Percentiles rank a stretch among this genome's conserved stretches.
These are phyloP conservation scores for Trichopria drosophilae DNA, from an alignment of 2,888 invertebrate species.

Conservation along the genomic window DNA sequence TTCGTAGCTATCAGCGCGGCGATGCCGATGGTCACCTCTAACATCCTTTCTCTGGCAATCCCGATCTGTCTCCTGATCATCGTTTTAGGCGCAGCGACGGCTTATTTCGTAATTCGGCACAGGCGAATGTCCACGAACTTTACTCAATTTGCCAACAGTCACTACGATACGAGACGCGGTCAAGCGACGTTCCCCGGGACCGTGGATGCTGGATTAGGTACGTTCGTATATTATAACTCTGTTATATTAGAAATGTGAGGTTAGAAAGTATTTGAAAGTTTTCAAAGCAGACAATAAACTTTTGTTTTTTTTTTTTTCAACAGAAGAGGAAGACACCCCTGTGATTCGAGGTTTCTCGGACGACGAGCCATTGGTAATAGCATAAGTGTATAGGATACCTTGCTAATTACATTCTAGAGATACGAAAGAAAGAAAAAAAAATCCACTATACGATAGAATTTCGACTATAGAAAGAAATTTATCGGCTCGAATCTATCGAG, in stretches of 20 bases:
- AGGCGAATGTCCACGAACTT: conserved; percentile 76
- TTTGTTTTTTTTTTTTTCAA: conserved; percentile 39
- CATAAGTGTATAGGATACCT: conserved; percentile 61
- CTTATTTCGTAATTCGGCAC: conserved; percentile 70
- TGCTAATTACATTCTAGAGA: conserved; percentile 34
- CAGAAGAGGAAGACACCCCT: conserved; percentile 84
- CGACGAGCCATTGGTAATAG: conserved; percentile 91
- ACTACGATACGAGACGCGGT: conserved; percentile 84
- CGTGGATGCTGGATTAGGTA: conserved; percentile 68
- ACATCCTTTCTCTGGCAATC: conserved; percentile 61
- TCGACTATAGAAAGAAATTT: conserved; percentile 44
- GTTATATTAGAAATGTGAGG: background rate
- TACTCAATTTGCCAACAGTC: conserved; percentile 78
- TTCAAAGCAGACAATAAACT: too few species aligned
- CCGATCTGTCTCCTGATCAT: conserved; percentile 63
- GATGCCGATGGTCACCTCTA: conserved; percentile 50
- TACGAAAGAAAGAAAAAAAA: conserved; percentile 41
- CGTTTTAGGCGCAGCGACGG: conserved; percentile 64
- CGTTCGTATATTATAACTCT: conserved; percentile 39
- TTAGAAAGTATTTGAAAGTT: too few species aligned
- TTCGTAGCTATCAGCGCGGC: too few species aligned
- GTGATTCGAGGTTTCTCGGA: conserved; percentile 90
- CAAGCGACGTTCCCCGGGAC: conserved; percentile 79
- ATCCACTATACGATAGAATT: conserved; percentile 47
- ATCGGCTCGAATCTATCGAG: conserved; percentile 29